phyloP scores from a whole-genome alignment of 2,797 vertebrate species.

The Yasuhikotakia modesta region DNA sequence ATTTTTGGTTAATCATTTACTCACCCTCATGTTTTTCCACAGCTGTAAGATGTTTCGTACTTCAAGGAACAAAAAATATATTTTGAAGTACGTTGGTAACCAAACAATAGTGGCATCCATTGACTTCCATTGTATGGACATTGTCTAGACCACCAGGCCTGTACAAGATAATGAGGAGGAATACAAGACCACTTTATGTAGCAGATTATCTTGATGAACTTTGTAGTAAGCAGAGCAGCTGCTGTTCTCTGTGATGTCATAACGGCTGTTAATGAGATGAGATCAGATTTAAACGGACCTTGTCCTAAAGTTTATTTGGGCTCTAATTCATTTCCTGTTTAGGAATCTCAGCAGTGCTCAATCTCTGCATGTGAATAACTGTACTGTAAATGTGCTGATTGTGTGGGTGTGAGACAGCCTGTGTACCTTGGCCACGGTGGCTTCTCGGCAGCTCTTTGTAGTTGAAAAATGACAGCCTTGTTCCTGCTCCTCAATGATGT shows the following conservation, averaged over 20 bases:
- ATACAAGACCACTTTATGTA: too few species aligned
- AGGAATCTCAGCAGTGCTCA: background rate
- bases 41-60: too few species aligned
- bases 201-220: too few species aligned
- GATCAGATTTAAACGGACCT: background rate
- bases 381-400: constrained; percentile 16
- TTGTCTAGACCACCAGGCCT: too few species aligned
- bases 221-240: constrained; percentile 9
- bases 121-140: too few species aligned
- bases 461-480: constrained; percentile 60
- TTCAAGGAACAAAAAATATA: too few species aligned
- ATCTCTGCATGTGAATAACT: constrained; percentile 3
- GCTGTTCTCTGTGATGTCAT: constrained; percentile 2
- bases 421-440: constrained; percentile 8
- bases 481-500: constrained; percentile 55
- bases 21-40: too few species aligned
- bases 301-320: background rate
- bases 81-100: too few species aligned
- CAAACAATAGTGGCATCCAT: too few species aligned
- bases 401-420: constrained; percentile 19
- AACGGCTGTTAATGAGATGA: constrained; percentile 1
- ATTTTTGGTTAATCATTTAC: too few species aligned
- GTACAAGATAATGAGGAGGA: too few species aligned
- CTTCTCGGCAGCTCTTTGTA: constrained; percentile 58
- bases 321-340: constrained; percentile 15